Evolutionary conservation across 2,797 vertebrate species (phyloP).

Genomic region (Danio tinwini): DNA sequence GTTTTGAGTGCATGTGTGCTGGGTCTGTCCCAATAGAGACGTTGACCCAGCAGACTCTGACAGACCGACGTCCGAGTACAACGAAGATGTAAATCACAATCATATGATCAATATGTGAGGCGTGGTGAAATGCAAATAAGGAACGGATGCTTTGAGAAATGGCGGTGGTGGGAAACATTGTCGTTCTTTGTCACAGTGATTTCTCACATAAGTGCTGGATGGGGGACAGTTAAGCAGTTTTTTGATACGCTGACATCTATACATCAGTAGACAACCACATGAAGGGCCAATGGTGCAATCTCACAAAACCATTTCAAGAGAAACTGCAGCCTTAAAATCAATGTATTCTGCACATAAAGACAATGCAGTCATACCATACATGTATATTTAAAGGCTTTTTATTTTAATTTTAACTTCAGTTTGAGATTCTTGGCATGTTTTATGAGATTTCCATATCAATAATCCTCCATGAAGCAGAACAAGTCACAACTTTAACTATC

Average conservation of each 20-base stretch:
- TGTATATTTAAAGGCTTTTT: too few species aligned
- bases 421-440: neutral
- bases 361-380: neutral
- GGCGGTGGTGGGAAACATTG: neutral
- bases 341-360: neutral
- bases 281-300: neutral
- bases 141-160: neutral
- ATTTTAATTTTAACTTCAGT: neutral
- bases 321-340: neutral
- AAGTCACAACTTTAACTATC: conserved; percentile 69
- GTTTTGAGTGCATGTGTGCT: neutral
- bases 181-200: conserved; percentile 52
- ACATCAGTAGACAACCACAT: conserved; percentile 2
- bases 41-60: neutral
- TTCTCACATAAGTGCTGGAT: conserved; percentile 54
- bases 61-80: neutral
- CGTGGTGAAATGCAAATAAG: neutral
- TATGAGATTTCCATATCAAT: neutral
- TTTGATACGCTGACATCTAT: conserved; percentile 56
- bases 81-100: conserved; percentile 18
- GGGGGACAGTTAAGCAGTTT: neutral
- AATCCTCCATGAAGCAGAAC: conserved; percentile 57
- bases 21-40: neutral
- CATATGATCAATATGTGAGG: conserved; percentile 5
- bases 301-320: neutral